Conservation (phyloP, 1,140 invertebrate species). For the Cydia splendana region DNA sequence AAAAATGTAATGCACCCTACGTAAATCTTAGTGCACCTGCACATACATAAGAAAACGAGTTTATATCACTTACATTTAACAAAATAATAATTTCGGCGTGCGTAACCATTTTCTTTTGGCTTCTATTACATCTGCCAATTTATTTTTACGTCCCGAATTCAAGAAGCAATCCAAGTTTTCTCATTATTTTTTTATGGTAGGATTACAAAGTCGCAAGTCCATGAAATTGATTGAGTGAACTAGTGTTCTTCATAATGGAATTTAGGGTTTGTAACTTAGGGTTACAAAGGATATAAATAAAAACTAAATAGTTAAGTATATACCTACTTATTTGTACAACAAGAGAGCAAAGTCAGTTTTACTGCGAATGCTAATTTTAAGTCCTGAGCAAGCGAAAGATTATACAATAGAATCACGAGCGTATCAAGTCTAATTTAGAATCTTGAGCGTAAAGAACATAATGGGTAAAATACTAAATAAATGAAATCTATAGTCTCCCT, state of each 20-base stretch:
- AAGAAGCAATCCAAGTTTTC: conserved; percentile 8
- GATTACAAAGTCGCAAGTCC: not conserved
- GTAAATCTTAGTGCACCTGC: not conserved
- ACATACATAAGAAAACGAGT: not conserved
- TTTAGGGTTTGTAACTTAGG: not conserved
- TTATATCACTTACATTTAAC: not conserved
- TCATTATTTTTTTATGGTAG: conserved; percentile 14
- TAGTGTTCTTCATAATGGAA: not conserved
- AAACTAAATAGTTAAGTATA: no score
- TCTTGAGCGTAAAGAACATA: no score
- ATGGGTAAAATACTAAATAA: no score
- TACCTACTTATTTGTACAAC: no score
- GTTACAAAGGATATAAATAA: not conserved
- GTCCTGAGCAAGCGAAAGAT: no score
- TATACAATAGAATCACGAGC: no score
- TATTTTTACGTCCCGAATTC: not conserved
- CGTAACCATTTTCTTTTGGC: not conserved
- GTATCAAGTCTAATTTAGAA: no score
- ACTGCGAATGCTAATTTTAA: no score
- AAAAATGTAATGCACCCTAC: not conserved
- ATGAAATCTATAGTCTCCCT: no score
- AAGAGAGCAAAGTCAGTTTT: no score
- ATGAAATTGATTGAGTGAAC: conserved; percentile 1
- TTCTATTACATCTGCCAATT: not conserved
- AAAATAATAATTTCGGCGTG: not conserved